Base-by-base conservation (phyloP, 2,888 invertebrate genomes). In the Calameuta filiformis region DNA sequence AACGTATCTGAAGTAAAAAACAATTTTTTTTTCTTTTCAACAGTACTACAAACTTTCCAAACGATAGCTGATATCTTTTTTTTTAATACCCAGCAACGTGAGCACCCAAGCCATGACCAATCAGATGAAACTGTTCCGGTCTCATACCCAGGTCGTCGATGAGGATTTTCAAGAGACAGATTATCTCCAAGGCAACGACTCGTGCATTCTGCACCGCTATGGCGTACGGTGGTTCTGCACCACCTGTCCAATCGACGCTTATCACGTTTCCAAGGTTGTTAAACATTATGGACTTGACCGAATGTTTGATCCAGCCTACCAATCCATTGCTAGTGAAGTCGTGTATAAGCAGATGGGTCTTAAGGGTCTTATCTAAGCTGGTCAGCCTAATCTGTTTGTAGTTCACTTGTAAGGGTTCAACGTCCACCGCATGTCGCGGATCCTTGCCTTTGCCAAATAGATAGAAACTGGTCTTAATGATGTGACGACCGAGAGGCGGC, bases 141-240 rank as follows among this genome's bases (percentile, higher is more conserved):
- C 81, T 81, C n/a, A 88, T 79, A 11, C 83, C 84, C 15, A 80
- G 77, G 12, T 88, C 83, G 81, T 88, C 77, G 77, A 79, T 73
- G 75, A 93, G 83, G 75, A 90, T 83, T 69, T 90, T 89, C 4
- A 94, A 86, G 75, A 94, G 88, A 33, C 87, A 81, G 6, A 92
- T 91, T 9, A 93, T 86, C 85, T 94, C 93, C 33, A 93, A 90
- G 1, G 93, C 93, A 2, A 94, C 93, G n/a, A 94, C 88, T 78
- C 94, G 88, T 0, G 93, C 92, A 86, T 94, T 94, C 15, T 94
- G 92, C 23, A 93, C 92, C 0, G 94, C 94, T 86, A 93, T 93
- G 40, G 92, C 91, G 84, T 93, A 94, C 0, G 93, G 93, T 0
- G 93, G 93, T 76, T 92, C 92, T 0, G 93, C 92, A 1, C 93